Evolutionary conservation across 2,888 invertebrate genomes (phyloP), one percentile per base, ranked within the genome.

Genomic region (Calliopum simillimum): DNA sequence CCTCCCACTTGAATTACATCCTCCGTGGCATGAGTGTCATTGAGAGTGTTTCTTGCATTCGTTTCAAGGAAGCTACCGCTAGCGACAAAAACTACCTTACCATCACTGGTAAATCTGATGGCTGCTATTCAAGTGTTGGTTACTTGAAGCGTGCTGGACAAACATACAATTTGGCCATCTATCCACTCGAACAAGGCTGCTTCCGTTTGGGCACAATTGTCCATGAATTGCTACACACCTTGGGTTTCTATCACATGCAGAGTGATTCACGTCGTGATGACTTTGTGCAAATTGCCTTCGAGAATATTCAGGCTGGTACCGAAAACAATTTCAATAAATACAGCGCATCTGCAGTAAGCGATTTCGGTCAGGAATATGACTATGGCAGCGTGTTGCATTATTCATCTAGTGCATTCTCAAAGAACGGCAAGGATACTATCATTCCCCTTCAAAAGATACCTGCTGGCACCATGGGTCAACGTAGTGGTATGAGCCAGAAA

Each of bases 361-460:
- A 89, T 51, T 93, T 88, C 79, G 92, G 91, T 1, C 88, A 93
- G 64, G 85, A 88, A 0, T 94, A 94, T 78, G 94, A 94, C 82
- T 94, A 92, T 82, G 89, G 89, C 75, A 94, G 94, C 75, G 91
- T 94, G 1, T 91, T 94, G 93, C 94, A 94, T 79, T 94, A 94
- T 82, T 90, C 92, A 0, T 87, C 89, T 25, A 89, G 88, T 44
- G 93, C 93, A 0, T 94, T 94, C 84, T 91, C 92, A 0, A 88
- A 81, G 66, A 94, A 94, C 81, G 89, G 90, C 0, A 81, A 88
- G 78, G 89, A 90, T 61, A 94, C 94, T 0, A 92, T 94, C 56
- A 86, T 90, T 16, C 88, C 93, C 0, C 44, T 77, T 12, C 76
- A 77, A 1, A 80, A 77, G 11, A 76, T 78, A 12, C 62, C 71